Evolutionary conservation across 2,113 vertebrate genomes (phyloP).

Genomic region (Rattus norvegicus): GRCr8 NC_086021.1:62344001-62344500

Average conservation of each 20-base stretch:
- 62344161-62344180: slow-evolving; percentile 34
- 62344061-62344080: slow-evolving; percentile 44
- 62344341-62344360: slow-evolving; percentile 44
- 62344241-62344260: neutral
- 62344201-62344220: slow-evolving; percentile 51
- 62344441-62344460: slow-evolving; percentile 13
- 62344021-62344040: neutral
- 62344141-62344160: slow-evolving; percentile 54
- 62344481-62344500: neutral
- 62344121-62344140: slow-evolving; percentile 41
- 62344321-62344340: slow-evolving; percentile 41
- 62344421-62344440: slow-evolving; percentile 20
- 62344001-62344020: slow-evolving; percentile 49
- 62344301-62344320: neutral
- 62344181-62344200: slow-evolving; percentile 16
- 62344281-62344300: slow-evolving; percentile 1
- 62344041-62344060: neutral
- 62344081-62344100: slow-evolving; percentile 61
- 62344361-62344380: neutral
- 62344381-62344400: slow-evolving; percentile 4
- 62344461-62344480: neutral
- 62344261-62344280: neutral
- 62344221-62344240: neutral
- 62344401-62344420: neutral
- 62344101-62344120: slow-evolving; percentile 65